Base-by-base conservation (phyloP, 2,113 vertebrate genomes). In the Engraulis encrasicolus region DNA sequence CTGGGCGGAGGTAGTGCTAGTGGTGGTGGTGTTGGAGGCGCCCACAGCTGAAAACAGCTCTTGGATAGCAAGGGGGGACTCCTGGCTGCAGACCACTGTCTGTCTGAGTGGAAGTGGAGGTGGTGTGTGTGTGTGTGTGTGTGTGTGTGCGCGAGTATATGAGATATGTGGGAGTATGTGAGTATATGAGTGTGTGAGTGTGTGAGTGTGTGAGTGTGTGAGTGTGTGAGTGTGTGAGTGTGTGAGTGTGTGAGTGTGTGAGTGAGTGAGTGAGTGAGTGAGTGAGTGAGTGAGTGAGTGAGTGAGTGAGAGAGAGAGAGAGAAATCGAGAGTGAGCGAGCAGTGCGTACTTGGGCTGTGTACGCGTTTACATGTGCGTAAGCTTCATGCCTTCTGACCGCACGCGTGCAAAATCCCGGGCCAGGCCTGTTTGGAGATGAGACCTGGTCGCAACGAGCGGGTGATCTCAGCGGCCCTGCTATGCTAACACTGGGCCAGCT, bases 391-490 rank as follows among this genome's bases (percentile, higher is more conserved):
- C 78, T 89, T 71, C 50, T 77, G 58, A 58, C 23, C 45, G 37
- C 48, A n/a, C n/a, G n/a, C n/a, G n/a, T n/a, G 48, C 23, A 80
- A 34, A 71, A 4, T 84, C 80, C 84, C n/a, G 82, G 84, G 84
- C 40, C 83, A 85, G 31, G 66, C 66, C 27, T 36, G n/a, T n/a
- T n/a, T n/a, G 89, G 79, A 61, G 85, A 90, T 90, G 88, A 82
- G 89, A 88, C 85, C 81, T 80, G 82, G 78, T 86, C 90, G 79
- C 81, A 90, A 87, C 83, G 23, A 89, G 88, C 86, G 87, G 91
- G 88, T 92, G 93, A 93, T 91, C 91, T 94, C 91, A 91, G 91
- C 48, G 58, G 81, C 86, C 89, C 83, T 88, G 89, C 92, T 91
- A 90, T 91, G 89, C 89, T 90, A 91, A 92, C 89, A 89, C 83